Evolutionary conservation across 2,888 invertebrate genomes (phyloP).

Genomic region (Oligia fasciuncula): DNA sequence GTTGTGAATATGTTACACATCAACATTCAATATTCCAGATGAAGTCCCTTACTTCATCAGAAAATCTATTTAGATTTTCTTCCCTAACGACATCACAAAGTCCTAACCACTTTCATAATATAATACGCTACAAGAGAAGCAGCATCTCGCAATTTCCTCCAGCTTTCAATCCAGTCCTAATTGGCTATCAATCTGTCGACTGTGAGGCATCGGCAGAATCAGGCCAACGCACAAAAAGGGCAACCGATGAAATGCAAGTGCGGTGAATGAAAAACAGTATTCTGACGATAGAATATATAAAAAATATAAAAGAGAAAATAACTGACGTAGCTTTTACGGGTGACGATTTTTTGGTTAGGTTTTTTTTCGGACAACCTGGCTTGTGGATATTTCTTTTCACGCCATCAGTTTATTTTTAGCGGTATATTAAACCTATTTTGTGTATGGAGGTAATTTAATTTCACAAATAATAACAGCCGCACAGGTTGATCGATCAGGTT

Average conservation of each 20-base stretch:
- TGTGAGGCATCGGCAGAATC: slow-evolving; percentile 53
- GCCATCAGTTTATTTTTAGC: neutral
- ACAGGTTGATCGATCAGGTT: too few relatives aligned
- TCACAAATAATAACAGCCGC: too few relatives aligned
- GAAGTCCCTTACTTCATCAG: neutral
- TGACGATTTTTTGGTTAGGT: slow-evolving; percentile 38
- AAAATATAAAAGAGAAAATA: slow-evolving; percentile 52
- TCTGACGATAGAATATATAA: slow-evolving; percentile 49
- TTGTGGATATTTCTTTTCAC: neutral
- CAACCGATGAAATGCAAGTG: slow-evolving; percentile 64
- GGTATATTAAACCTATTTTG: too few relatives aligned
- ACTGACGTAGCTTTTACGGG: slow-evolving; percentile 51
- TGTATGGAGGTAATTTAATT: too few relatives aligned
- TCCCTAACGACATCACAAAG: neutral
- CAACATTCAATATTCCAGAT: neutral
- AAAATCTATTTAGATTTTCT: neutral
- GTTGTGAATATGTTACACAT: too few relatives aligned
- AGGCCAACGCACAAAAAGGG: slow-evolving; percentile 59
- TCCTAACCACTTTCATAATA: neutral
- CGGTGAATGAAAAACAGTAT: slow-evolving; percentile 64
- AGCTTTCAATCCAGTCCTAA: slow-evolving; percentile 44
- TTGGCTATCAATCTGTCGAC: slow-evolving; percentile 58
- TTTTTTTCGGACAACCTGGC: neutral
- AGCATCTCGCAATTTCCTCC: slow-evolving; percentile 44
- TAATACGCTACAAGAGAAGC: slow-evolving; percentile 4